A percentile compares a stretch with the other conserved stretches of the same genome.
These are phyloP conservation scores for Oophaga pumilio DNA, from an alignment of 2,113 vertebrate genomes.

Conservation along the genomic window DNA sequence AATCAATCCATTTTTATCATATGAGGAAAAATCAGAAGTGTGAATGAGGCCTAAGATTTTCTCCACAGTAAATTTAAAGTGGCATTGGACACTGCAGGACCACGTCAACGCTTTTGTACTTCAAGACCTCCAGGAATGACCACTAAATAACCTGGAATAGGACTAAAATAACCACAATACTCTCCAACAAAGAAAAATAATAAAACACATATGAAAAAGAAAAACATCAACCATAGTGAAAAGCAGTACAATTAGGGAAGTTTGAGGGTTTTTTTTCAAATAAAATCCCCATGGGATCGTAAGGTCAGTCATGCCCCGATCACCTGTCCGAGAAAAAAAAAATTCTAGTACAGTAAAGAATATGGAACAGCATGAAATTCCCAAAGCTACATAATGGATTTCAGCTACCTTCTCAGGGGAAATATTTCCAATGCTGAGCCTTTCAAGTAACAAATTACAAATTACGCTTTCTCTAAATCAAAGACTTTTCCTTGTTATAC, in stretches of 20 bases:
- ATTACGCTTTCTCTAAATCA: constrained; percentile 35
- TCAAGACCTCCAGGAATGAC: no score
- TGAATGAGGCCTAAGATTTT: no score
- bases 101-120: no score
- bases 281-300: not conserved
- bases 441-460: constrained; percentile 56
- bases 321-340: not conserved
- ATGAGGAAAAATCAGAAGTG: no score
- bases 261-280: not conserved
- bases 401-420: constrained; percentile 22
- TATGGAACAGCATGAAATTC: constrained; percentile 32
- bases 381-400: constrained; percentile 34
- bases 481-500: constrained; percentile 38
- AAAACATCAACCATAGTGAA: not conserved
- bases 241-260: not conserved
- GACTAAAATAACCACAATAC: no score
- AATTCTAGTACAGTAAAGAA: constrained; percentile 18
- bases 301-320: not conserved
- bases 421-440: constrained; percentile 22
- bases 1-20: no score
- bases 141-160: no score
- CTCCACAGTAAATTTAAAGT: no score
- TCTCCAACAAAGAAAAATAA: no score
- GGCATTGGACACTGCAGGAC: no score
- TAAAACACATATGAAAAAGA: no score